Evolutionary conservation across 37 sponge, comb jelly and placozoan species (phyloP).

Genomic region (Spongia lamella): DNA sequence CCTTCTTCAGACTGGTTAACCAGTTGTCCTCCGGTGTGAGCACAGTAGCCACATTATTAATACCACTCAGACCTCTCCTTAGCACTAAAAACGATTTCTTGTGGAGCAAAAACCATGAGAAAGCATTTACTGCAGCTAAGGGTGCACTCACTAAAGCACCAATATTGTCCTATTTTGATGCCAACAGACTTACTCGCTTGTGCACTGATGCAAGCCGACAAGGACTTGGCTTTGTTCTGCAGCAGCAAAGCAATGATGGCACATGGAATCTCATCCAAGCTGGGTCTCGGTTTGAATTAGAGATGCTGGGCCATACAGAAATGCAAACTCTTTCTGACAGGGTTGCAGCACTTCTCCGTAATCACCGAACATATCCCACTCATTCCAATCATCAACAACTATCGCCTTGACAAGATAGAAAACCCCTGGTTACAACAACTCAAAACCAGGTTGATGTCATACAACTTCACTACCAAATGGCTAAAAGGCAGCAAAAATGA

Average conservation of each 20-base stretch:
- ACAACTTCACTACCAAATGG: conserved; percentile 42
- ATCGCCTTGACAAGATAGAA: conserved; percentile 47
- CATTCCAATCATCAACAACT: no score
- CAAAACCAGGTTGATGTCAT: conserved; percentile 21
- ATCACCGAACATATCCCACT: conserved; percentile 52
- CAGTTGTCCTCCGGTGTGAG: conserved; percentile 28
- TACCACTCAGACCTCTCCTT: conserved; percentile 16
- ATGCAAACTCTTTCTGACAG: conserved; percentile 46
- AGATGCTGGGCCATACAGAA: conserved; percentile 43
- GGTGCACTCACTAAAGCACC: conserved; percentile 16
- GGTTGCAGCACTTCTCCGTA: conserved; percentile 32
- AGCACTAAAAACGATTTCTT: no score
- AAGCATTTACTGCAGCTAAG: conserved; percentile 25
- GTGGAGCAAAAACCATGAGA: conserved; percentile 4
- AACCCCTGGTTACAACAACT: conserved; percentile 50
- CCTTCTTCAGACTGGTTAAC: conserved; percentile 41
- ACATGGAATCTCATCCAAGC: conserved; percentile 26
- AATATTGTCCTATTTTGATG: conserved; percentile 34
- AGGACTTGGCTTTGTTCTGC: conserved; percentile 29
- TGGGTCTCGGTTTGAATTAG: conserved; percentile 37
- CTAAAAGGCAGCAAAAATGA: conserved; percentile 21
- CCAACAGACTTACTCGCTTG: conserved; percentile 33
- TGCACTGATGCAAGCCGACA: conserved; percentile 41
- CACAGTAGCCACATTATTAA: conserved; percentile 1
- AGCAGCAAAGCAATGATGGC: conserved; percentile 8